Percentiles rank a stretch among this genome's conserved stretches.
These are phyloP conservation scores for Tachysurus vachellii DNA, from an alignment of 2,113 vertebrate species.

Conservation along the genomic window DNA sequence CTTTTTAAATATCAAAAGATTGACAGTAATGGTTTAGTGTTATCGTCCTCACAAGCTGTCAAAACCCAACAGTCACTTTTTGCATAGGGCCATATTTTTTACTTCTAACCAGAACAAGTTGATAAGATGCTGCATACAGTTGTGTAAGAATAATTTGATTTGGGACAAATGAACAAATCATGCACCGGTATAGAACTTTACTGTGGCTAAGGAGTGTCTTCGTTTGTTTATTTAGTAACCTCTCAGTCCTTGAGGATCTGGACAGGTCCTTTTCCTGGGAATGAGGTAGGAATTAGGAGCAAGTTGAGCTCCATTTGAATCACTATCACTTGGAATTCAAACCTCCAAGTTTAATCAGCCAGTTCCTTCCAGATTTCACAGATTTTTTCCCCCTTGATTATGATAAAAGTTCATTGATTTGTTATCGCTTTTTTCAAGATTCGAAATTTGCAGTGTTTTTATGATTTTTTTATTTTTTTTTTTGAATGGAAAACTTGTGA, in stretches of 20 bases:
- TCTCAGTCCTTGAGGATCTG: background rate
- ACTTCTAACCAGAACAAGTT: background rate
- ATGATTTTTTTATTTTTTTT: too few species aligned
- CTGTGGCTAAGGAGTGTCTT: background rate
- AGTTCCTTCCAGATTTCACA: background rate
- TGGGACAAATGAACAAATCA: background rate
- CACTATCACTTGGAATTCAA: background rate
- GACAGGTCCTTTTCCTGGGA: background rate
- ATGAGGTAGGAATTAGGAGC: background rate
- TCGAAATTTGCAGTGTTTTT: too few species aligned
- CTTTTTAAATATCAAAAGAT: background rate
- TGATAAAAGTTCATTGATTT: too few species aligned
- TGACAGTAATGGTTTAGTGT: too few species aligned
- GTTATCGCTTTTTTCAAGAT: too few species aligned
- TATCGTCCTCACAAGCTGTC: too few species aligned
- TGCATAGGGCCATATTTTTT: background rate
- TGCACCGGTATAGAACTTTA: too few species aligned
- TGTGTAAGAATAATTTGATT: background rate
- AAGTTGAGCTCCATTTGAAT: background rate
- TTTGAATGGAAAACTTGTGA: too few species aligned
- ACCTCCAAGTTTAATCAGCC: background rate
- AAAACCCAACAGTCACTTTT: background rate
- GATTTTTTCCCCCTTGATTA: too few species aligned
- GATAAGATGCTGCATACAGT: background rate
- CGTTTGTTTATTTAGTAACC: background rate